Conservation (phyloP, 2,888 invertebrate genomes). For the Tipula confusa region DNA sequence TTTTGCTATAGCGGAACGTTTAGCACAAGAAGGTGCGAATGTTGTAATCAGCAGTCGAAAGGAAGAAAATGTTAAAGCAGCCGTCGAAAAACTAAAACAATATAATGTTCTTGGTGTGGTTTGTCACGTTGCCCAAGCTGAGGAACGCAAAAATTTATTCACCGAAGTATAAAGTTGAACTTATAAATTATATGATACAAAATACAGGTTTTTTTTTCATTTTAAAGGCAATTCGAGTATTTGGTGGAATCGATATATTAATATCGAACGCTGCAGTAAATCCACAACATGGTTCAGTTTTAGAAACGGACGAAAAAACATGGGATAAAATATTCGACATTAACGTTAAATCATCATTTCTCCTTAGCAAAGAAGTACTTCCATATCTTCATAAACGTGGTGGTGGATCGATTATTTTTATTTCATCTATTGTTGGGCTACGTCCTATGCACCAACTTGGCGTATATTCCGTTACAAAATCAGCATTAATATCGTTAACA, state of each 20-base stretch:
- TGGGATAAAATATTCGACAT: conserved; percentile 98
- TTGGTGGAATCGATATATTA: conserved; percentile 87
- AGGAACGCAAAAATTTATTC: conserved; percentile 73
- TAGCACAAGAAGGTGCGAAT: conserved; percentile 82
- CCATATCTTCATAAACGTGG: conserved; percentile 75
- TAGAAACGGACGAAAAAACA: conserved; percentile 74
- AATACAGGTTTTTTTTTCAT: conserved; percentile 48
- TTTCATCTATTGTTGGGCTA: conserved; percentile 84
- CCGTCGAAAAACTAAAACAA: conserved; percentile 65
- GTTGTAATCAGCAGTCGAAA: conserved; percentile 90
- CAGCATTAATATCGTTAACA: conserved; percentile 80
- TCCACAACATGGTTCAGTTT: conserved; percentile 72
- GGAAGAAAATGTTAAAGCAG: conserved; percentile 75
- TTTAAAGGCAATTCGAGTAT: conserved; percentile 58
- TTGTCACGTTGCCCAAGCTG: conserved; percentile 84
- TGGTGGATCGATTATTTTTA: conserved; percentile 78
- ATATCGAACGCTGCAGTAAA: conserved; percentile 94
- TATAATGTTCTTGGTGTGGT: conserved; percentile 46
- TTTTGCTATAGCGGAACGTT: conserved; percentile 79
- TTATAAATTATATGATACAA: conserved; percentile 39
- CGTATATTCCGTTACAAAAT: conserved; percentile 90
- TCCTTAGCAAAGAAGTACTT: conserved; percentile 76
- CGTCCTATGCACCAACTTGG: conserved; percentile 63
- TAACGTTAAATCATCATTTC: conserved; percentile 86
- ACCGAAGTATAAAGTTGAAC: conserved; percentile 45